A percentile compares a stretch with the other conserved stretches of the same genome.
Conservation (phyloP, 1,140 invertebrate species). For the Cherax destructor region DNA sequence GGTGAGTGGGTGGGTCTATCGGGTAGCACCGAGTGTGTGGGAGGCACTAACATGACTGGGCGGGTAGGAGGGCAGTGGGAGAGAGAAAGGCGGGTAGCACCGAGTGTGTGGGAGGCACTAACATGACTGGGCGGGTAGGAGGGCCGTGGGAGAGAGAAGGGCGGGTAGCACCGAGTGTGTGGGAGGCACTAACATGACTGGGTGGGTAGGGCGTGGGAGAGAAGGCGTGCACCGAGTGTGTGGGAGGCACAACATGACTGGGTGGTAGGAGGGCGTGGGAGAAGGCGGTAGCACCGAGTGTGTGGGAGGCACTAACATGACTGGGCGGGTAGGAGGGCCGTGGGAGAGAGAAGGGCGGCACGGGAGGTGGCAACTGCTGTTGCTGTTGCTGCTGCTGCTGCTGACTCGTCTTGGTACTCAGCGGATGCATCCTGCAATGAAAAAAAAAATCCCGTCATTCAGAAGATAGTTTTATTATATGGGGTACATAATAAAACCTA, state of each 20-base stretch:
- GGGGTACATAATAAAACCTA: too few species aligned
- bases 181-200: conserved; percentile 40
- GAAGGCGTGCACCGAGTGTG: not conserved
- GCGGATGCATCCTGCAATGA: conserved; percentile 37
- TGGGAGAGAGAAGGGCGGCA: conserved; percentile 61
- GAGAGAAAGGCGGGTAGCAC: not conserved
- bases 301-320: conserved; percentile 56
- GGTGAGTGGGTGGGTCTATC: not conserved
- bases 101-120: conserved; percentile 1
- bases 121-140: conserved; percentile 59
- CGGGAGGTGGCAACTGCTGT: conserved; percentile 55
- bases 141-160: not conserved
- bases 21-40: not conserved
- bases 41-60: not conserved
- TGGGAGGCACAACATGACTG: conserved; percentile 29
- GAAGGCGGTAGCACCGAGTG: not conserved
- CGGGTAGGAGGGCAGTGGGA: not conserved
- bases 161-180: not conserved
- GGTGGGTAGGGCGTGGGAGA: conserved; percentile 41
- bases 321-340: conserved; percentile 59
- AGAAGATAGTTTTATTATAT: too few species aligned
- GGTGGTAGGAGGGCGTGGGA: conserved; percentile 48
- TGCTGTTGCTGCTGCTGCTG: conserved; percentile 25
- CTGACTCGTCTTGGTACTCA: not conserved
- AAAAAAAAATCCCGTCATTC: not conserved